A percentile compares a stretch with the other conserved stretches of the same genome.
Evolutionary conservation across 2,113 vertebrate species (phyloP).

Genomic region (Oncorhynchus tshawytscha): DNA sequence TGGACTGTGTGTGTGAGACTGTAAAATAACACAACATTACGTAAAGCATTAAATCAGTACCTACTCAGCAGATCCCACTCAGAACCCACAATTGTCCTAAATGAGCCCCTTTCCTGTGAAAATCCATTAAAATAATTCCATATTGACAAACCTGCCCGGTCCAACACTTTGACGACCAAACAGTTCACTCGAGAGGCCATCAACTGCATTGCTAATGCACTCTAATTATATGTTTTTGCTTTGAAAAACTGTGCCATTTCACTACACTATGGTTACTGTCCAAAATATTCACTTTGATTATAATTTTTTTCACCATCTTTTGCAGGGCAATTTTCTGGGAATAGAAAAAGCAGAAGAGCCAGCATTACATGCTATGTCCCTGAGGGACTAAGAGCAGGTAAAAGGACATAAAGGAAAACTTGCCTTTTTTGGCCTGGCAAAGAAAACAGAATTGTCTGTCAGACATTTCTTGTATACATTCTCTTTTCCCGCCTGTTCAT

Average conservation of each 20-base stretch:
- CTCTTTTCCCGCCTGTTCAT: not conserved
- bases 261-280: slow-evolving; percentile 9
- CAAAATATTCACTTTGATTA: slow-evolving; percentile 28
- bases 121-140: slow-evolving; percentile 13
- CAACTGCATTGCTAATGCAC: slow-evolving; percentile 54
- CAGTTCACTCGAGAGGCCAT: slow-evolving; percentile 35
- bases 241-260: slow-evolving; percentile 42
- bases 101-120: not conserved
- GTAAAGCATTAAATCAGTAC: too few relatives aligned
- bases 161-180: slow-evolving; percentile 39
- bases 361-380: not conserved
- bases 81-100: not conserved
- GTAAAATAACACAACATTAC: too few relatives aligned
- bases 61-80: not conserved
- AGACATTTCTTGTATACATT: not conserved
- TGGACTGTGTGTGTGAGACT: too few relatives aligned
- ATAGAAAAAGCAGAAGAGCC: not conserved
- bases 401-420: not conserved
- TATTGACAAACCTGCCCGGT: slow-evolving; percentile 7
- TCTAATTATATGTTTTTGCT: slow-evolving; percentile 40
- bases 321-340: not conserved
- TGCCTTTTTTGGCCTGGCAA: not conserved
- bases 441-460: slow-evolving; percentile 1
- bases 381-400: not conserved
- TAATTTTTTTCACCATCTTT: not conserved